These are phyloP conservation scores for Labeo catla DNA, from an alignment of 2,113 vertebrate species.

Conservation along the genomic window DNA sequence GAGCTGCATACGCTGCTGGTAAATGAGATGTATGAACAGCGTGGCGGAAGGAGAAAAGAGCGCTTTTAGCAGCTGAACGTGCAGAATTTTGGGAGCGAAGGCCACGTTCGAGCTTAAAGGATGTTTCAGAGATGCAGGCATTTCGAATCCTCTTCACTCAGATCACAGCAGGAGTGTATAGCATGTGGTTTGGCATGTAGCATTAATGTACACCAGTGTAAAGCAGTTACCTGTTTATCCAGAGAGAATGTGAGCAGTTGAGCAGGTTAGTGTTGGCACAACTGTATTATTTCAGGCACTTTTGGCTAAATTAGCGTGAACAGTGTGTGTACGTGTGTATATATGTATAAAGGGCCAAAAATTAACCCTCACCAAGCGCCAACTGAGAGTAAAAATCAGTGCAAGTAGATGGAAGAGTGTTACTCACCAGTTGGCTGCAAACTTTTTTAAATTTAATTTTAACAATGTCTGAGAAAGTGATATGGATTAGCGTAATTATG, in stretches of 20 bases:
- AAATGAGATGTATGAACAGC: constrained; percentile 74
- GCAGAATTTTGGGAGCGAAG: not conserved
- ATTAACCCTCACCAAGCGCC: not conserved
- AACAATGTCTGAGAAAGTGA: not conserved
- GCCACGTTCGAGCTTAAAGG: constrained; percentile 14
- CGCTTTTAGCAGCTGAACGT: constrained; percentile 10
- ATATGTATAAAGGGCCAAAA: not conserved
- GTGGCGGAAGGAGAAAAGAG: constrained; percentile 59
- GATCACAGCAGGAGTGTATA: not conserved
- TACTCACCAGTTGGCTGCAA: not conserved
- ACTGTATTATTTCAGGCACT: not conserved
- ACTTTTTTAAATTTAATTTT: not conserved
- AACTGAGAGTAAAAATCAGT: not conserved
- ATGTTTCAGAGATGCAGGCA: not conserved
- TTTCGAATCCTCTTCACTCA: not conserved
- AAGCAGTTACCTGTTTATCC: not conserved
- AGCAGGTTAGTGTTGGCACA: not conserved
- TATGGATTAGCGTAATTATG: not conserved
- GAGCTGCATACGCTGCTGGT: constrained; percentile 71
- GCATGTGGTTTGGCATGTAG: not conserved
- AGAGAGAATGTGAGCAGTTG: not conserved
- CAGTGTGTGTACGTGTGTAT: not conserved
- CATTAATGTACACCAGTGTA: not conserved
- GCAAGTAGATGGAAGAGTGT: not conserved
- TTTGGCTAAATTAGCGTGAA: not conserved